Evolutionary conservation across 2,797 vertebrate genomes (phyloP).

Genomic region (Sebastes oblongus): DNA sequence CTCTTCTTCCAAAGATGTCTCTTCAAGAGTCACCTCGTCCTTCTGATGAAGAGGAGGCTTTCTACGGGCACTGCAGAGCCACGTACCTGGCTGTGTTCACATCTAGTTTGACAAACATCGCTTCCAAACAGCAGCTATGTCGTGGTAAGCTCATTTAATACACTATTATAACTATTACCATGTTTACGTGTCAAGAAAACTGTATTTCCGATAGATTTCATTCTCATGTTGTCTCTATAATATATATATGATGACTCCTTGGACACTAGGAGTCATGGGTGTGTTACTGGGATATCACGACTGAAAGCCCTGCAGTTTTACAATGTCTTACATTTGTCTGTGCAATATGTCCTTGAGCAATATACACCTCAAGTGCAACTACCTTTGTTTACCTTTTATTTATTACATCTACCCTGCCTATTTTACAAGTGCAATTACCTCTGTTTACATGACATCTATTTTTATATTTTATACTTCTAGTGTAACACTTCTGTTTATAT

Average conservation of each 20-base stretch:
- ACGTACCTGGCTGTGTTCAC: conserved; percentile 88
- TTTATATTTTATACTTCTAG: too few species aligned
- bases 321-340: background rate
- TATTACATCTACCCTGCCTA: too few species aligned
- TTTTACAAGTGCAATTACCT: too few species aligned
- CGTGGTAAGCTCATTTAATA: conserved; percentile 82
- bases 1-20: conserved; percentile 54
- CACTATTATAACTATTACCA: background rate
- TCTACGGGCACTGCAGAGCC: conserved; percentile 90
- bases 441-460: too few species aligned
- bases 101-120: conserved; percentile 91
- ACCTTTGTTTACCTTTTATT: too few species aligned
- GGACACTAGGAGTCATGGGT: background rate
- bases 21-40: conserved; percentile 55
- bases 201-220: too few species aligned
- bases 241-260: background rate
- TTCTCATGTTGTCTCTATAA: too few species aligned
- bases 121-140: conserved; percentile 88
- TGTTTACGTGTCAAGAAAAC: background rate
- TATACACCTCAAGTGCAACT: too few species aligned
- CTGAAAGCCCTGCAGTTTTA: background rate
- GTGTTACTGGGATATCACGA: background rate
- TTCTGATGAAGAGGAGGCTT: conserved; percentile 86
- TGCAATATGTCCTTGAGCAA: too few species aligned
- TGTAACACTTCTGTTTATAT: too few species aligned